Base-by-base conservation (phyloP, 2,113 vertebrate species). In the Carettochelys insculpta region DNA sequence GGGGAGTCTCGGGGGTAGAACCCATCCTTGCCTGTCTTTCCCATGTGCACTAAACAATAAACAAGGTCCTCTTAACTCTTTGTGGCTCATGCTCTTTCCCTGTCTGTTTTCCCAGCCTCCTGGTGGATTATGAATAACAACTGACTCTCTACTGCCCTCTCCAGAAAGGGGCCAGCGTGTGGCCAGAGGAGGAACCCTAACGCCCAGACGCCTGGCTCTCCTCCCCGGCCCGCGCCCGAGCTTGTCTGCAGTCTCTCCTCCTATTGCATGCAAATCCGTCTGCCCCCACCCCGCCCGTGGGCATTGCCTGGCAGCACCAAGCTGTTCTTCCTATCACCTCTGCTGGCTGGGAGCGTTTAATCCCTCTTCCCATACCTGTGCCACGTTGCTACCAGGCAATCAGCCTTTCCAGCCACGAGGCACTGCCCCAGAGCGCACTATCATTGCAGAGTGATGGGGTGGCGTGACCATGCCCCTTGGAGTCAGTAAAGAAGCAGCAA, bases 121-220 rank as follows among this genome's bases (percentile, higher is more conserved):
- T 99, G 99, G 99, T 99, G 99, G 99, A 98, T 99, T 94, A 98
- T 99, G 98, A 98, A 98, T 97, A 99, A 99, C 96, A 99, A 99
- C 97, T 98, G 98, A 98, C 50, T 53, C 25, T 1, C 47, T 75
- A 52, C 82, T 85, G 88, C 29, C 0, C 1, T 58, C 68, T 27
- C 82, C 85, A 73, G 80, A 93, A 77, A 1, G 3, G 47, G 1
- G 1, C 4, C 82, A 76, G 91, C 85, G 85, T 19, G 90, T 2
- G 0, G 82, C 51, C 80, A 94, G 87, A 81, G 0, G 1, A 0
- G 27, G 83, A 84, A 82, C 65, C 78, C 48, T 25, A 2, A 3
- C 85, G 83, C 87, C 8, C 38, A 5, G 87, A 77, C 2, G 34
- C 8, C 50, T 0, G 3, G 54, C 43, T 83, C 56, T 25, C 76